Evolutionary conservation across 2,888 invertebrate genomes (phyloP).

Genomic region (Microctonus aethiopoides): DNA sequence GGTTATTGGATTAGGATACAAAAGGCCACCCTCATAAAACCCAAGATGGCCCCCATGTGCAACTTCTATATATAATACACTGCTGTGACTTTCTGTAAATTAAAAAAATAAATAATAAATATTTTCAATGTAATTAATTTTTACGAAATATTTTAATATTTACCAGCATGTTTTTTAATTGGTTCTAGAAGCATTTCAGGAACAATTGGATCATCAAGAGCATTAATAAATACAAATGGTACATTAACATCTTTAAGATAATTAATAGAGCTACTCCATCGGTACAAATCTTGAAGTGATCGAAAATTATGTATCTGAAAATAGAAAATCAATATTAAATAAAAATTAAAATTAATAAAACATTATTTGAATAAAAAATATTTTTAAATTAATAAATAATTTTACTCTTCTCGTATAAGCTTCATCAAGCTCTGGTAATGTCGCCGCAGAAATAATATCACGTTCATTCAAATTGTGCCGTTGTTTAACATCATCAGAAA

Average conservation of each 20-base stretch:
- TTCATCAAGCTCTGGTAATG: constrained; percentile 88
- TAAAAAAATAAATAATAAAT: constrained; percentile 28
- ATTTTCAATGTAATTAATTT: background rate
- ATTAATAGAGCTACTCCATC: constrained; percentile 85
- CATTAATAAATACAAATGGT: constrained; percentile 92
- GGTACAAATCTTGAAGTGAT: constrained; percentile 83
- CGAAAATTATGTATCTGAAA: constrained; percentile 80
- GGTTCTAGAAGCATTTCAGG: constrained; percentile 81
- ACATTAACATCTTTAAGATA: constrained; percentile 82
- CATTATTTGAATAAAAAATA: too few relatives aligned
- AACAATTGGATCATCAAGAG: constrained; percentile 91
- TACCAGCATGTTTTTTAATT: constrained; percentile 81
- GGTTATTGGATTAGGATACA: constrained; percentile 90
- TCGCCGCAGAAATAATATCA: constrained; percentile 87
- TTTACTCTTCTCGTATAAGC: constrained; percentile 78
- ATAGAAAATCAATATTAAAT: too few relatives aligned
- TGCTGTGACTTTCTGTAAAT: constrained; percentile 74
- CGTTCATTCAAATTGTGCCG: constrained; percentile 80
- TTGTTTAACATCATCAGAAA: constrained; percentile 79
- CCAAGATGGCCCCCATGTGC: constrained; percentile 95
- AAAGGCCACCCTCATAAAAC: constrained; percentile 90
- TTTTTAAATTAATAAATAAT: background rate
- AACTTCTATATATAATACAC: constrained; percentile 81
- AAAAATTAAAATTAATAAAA: background rate
- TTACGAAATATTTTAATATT: constrained; percentile 46